phyloP scores from a whole-genome alignment of 2,113 vertebrate species.

The Rattus rattus region DNA sequence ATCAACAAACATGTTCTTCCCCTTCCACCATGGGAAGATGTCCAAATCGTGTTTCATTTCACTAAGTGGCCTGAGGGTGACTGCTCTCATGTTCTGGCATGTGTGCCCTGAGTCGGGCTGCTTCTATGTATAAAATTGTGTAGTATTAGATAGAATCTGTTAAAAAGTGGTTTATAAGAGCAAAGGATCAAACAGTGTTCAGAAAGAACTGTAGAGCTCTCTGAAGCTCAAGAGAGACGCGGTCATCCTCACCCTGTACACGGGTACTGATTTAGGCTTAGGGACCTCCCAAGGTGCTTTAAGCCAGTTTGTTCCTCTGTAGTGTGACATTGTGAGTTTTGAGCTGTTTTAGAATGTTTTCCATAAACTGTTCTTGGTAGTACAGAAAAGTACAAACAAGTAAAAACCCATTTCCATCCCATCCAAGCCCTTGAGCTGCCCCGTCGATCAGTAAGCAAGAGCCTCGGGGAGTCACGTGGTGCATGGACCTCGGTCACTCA shows the following conservation, averaged over 20 bases:
- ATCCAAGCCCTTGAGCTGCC: not conserved
- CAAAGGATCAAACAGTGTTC: not conserved
- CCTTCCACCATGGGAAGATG: not conserved
- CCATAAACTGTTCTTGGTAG: not conserved
- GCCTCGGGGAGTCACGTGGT: not conserved
- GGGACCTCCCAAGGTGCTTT: no score
- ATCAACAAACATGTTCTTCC: not conserved
- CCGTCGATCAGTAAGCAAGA: not conserved
- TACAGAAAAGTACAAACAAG: not conserved
- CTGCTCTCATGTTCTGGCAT: not conserved
- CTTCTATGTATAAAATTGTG: slow-evolving; percentile 16
- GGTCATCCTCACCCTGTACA: rapidly evolving
- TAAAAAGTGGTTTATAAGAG: slow-evolving; percentile 37
- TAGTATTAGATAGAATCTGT: not conserved
- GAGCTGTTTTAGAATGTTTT: not conserved
- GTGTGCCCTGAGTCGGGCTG: not conserved
- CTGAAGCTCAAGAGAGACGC: not conserved
- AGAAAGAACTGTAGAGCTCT: not conserved
- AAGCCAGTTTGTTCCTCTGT: not conserved
- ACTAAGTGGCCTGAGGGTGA: not conserved
- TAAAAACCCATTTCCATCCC: not conserved
- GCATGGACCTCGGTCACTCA: not conserved
- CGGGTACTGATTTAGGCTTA: not conserved
- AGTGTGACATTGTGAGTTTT: not conserved
- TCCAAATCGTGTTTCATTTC: slow-evolving; percentile 27